Evolutionary conservation across 2,113 vertebrate genomes (phyloP).

Genomic region (Heterochromis multidens): DNA sequence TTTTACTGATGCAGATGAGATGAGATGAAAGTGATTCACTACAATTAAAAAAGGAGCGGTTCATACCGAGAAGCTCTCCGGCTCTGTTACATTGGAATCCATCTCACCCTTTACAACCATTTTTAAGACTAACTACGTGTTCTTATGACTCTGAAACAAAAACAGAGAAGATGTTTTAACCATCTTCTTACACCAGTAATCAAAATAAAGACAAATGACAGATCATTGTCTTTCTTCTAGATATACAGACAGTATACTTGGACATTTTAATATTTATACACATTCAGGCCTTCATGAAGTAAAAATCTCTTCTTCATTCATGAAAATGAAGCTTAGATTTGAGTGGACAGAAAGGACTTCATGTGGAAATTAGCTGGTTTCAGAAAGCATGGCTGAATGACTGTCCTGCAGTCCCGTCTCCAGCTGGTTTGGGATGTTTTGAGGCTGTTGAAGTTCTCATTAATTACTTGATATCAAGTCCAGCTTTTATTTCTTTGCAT

Average conservation of each 20-base stretch:
- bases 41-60: background rate
- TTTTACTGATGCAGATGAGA: conserved; percentile 15
- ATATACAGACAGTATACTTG: background rate
- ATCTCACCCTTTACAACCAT: conserved; percentile 47
- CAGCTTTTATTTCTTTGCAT: background rate
- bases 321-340: no score
- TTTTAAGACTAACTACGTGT: conserved; percentile 22
- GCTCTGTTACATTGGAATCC: conserved; percentile 51
- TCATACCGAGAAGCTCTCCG: conserved; percentile 56
- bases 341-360: no score
- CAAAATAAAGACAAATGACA: background rate
- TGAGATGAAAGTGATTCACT: background rate
- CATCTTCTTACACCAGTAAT: background rate
- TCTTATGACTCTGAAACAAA: conserved; percentile 51
- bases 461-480: background rate
- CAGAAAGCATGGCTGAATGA: no score
- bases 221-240: background rate
- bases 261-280: background rate
- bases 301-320: background rate
- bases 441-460: background rate
- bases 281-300: background rate
- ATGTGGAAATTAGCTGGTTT: no score
- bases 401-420: no score
- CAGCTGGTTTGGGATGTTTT: no score
- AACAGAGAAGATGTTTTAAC: conserved; percentile 4